Base-by-base conservation (phyloP, 2,113 vertebrate species). In the Tiliqua scincoides region DNA sequence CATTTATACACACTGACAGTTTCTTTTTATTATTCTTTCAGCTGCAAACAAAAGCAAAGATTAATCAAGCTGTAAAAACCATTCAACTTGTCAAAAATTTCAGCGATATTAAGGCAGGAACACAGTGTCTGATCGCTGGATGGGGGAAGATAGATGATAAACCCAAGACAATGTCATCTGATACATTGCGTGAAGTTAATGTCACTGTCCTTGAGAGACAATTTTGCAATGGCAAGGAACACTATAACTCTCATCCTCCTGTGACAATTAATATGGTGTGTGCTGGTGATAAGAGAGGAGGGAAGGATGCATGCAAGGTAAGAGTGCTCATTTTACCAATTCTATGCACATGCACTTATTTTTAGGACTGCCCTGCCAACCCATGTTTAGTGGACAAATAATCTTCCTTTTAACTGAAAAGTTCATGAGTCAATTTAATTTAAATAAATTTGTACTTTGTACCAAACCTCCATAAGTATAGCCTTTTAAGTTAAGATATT, bases 191-290 rank as follows among this genome's bases (percentile, higher is more conserved):
- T 89, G 96, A 96, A 91, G 96, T 95, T 83, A 95, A 94, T 1
- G 0, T 97, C 89, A 96, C 96, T 1, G 30, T 97, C 77, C 85
- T 97, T 68, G 88, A 82, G 2, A 94, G 96, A 86, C 6, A 85
- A 81, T 73, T 0, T 67, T 97, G 97, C 94, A 97, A 96, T 0
- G 18, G 95, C 15, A 1, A 43, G 0, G 1, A 72, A 0, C 94
- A 97, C 81, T 96, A 96, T 25, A 81, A 87, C 3, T 72, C 62
- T 1, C 30, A 87, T 0, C 94, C 95, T 59, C 2, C 75, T 40
- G 92, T 97, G 91, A 94, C 93, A 74, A 10, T 25, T 0, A 94
- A 90, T 21, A 97, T 97, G 97, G 90, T 97, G 88, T 97, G 97
- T 6, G 96, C 95, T 2, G 95, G 96, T 20, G 79, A 21, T 35